These are phyloP conservation scores for Amblyjoppa fuscipennis DNA, from an alignment of 2,888 invertebrate species.

Conservation along the genomic window DNA sequence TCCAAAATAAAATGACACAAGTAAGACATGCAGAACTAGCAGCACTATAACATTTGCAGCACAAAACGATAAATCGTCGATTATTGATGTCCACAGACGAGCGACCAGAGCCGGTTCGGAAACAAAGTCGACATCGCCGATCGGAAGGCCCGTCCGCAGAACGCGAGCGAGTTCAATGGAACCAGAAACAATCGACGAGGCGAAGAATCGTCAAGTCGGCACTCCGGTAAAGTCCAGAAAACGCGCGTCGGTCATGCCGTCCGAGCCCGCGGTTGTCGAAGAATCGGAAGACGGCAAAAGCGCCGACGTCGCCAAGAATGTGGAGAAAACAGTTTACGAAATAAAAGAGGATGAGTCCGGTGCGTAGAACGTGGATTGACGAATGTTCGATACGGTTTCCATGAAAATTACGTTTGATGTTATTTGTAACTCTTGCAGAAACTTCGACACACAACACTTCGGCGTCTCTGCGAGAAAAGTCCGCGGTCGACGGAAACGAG, in stretches of 20 bases:
- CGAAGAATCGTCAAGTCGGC: slow-evolving; percentile 17
- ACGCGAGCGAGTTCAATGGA: slow-evolving; percentile 80
- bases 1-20: not conserved
- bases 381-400: not conserved
- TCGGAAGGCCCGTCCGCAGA: slow-evolving; percentile 72
- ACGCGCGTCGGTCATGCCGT: slow-evolving; percentile 72
- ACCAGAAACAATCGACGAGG: slow-evolving; percentile 65
- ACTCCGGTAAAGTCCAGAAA: slow-evolving; percentile 71
- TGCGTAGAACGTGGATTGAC: not conserved
- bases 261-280: slow-evolving; percentile 74
- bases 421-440: slow-evolving; percentile 22
- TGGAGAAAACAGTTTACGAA: slow-evolving; percentile 52
- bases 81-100: slow-evolving; percentile 61
- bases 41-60: no score
- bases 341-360: slow-evolving; percentile 55
- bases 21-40: no score
- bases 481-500: slow-evolving; percentile 33
- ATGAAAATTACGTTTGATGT: not conserved
- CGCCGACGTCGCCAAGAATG: not conserved
- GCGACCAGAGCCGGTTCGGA: slow-evolving; percentile 79
- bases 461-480: slow-evolving; percentile 35
- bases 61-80: not conserved
- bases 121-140: slow-evolving; percentile 73
- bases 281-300: slow-evolving; percentile 65
- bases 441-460: slow-evolving; percentile 12